These are phyloP conservation scores for Diplosoma virens DNA, from an alignment of 23 tunicate species.

Conservation along the genomic window DNA sequence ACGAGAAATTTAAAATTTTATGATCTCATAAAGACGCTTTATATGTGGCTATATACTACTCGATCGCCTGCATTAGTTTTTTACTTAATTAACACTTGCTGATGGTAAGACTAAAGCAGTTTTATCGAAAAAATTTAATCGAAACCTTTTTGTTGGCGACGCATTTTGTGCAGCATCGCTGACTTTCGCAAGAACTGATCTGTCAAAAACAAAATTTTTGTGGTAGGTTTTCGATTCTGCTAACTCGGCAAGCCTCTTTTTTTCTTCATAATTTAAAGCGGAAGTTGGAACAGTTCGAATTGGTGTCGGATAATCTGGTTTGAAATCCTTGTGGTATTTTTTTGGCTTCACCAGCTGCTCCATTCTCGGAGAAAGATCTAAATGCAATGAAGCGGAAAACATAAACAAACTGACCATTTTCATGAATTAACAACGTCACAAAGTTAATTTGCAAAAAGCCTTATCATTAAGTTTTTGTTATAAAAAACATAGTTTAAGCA, in stretches of 20 bases:
- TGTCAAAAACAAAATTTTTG: constrained; percentile 44
- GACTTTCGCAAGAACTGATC: constrained; percentile 38
- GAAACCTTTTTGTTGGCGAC: constrained; percentile 68
- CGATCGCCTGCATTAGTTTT: too few species aligned
- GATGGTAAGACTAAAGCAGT: too few species aligned
- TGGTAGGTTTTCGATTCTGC: constrained; percentile 53
- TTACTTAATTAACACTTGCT: too few species aligned
- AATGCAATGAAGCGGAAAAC: neutral
- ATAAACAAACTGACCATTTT: too few species aligned
- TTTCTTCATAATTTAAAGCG: constrained; percentile 50
- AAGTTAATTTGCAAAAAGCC: too few species aligned
- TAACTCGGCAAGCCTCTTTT: constrained; percentile 24
- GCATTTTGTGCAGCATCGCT: constrained; percentile 28
- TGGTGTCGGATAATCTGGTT: constrained; percentile 60
- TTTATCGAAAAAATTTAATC: too few species aligned
- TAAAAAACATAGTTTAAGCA: too few species aligned
- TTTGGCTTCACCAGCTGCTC: constrained; percentile 61
- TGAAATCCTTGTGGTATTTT: constrained; percentile 45
- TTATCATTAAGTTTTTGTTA: too few species aligned
- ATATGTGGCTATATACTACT: too few species aligned
- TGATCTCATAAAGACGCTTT: too few species aligned
- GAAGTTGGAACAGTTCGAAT: constrained; percentile 50
- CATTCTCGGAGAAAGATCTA: constrained; percentile 45
- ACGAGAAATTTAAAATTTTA: too few species aligned
- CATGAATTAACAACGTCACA: too few species aligned